Conservation (phyloP, 92 coral and sea anemone genomes). For the Epizoanthus stellaris region DNA sequence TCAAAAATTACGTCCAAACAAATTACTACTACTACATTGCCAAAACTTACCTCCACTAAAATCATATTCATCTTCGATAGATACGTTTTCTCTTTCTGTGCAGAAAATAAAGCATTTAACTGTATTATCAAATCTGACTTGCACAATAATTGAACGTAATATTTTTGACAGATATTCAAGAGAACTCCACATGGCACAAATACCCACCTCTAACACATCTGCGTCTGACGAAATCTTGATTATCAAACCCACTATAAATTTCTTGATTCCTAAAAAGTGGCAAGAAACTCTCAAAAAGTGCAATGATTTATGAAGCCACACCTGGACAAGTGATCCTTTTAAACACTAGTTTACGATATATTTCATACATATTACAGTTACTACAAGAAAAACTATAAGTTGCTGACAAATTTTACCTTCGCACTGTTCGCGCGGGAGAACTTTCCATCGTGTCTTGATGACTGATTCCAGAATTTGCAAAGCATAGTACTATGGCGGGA, state of each 20-base stretch:
- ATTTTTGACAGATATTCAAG: conserved; percentile 37
- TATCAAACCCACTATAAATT: conserved; percentile 94
- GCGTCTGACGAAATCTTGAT: conserved; percentile 95
- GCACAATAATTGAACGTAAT: background rate
- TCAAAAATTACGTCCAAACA: conserved; percentile 12
- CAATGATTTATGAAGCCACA: conserved; percentile 6
- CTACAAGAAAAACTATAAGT: background rate
- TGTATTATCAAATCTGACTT: background rate
- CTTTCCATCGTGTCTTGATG: conserved; percentile 98
- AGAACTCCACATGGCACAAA: conserved; percentile 17
- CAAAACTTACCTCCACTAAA: conserved; percentile 89
- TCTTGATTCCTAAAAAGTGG: conserved; percentile 83
- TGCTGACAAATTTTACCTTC: conserved; percentile 71
- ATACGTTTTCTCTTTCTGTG: conserved; percentile 93
- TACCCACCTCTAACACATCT: conserved; percentile 78
- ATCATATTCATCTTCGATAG: conserved; percentile 96
- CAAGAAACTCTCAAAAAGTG: background rate
- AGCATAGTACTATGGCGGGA: conserved; percentile 84
- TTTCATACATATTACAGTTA: background rate
- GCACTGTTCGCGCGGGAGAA: conserved; percentile 94
- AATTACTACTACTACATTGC: background rate
- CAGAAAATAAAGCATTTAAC: conserved; percentile 10
- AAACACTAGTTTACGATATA: background rate
- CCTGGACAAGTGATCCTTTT: background rate
- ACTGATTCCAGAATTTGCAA: conserved; percentile 96